Conservation (phyloP, 2,888 invertebrate species). For the Thumatha senex region DNA sequence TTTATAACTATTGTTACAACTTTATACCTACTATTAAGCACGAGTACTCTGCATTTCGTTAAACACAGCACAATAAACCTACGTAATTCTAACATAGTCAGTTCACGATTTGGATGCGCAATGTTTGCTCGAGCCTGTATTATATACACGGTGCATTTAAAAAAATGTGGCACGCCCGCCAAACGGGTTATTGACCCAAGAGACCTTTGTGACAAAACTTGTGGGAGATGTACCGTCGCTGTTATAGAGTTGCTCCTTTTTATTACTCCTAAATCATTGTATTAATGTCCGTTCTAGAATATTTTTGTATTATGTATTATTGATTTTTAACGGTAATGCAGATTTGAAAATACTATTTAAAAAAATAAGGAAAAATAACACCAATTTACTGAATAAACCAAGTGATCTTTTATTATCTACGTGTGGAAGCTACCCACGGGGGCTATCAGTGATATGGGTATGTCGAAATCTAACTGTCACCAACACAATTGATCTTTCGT, state of each 20-base stretch:
- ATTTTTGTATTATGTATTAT: conserved; percentile 11
- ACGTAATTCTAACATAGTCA: conserved; percentile 14
- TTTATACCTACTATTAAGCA: no score
- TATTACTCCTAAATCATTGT: conserved; percentile 32
- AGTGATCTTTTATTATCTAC: no score
- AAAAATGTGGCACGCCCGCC: conserved; percentile 74
- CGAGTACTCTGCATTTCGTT: no score
- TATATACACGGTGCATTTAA: conserved; percentile 60
- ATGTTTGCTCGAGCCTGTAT: conserved; percentile 42
- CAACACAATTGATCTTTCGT: no score
- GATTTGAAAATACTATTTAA: no score
- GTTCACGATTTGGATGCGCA: conserved; percentile 13
- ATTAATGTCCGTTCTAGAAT: conserved; percentile 40
- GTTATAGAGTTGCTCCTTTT: conserved; percentile 49
- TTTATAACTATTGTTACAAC: no score
- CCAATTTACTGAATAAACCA: no score
- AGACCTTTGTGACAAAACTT: conserved; percentile 79
- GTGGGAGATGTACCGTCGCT: conserved; percentile 67
- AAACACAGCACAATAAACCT: not conserved
- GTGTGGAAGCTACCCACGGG: no score
- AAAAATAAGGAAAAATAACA: no score
- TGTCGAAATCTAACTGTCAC: no score
- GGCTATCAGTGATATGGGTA: no score
- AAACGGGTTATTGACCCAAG: conserved; percentile 73
- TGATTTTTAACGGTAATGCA: no score